These are phyloP conservation scores for Setipinna tenuifilis DNA, from an alignment of 2,797 vertebrate genomes.

Conservation along the genomic window DNA sequence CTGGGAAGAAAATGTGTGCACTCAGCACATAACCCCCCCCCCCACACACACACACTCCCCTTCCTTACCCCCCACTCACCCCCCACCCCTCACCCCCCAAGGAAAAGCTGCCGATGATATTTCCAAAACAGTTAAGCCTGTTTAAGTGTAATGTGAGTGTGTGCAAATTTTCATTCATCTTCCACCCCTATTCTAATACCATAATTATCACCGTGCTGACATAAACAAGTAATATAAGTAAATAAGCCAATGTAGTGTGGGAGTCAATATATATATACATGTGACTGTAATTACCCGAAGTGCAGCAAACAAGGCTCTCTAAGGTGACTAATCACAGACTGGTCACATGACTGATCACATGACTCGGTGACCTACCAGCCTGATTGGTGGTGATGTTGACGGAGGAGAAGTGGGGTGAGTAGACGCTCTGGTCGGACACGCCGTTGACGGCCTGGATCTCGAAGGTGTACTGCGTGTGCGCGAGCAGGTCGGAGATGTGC, in stretches of 20 bases:
- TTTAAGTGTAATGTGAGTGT: neutral
- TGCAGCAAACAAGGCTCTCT: too few species aligned
- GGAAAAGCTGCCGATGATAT: neutral
- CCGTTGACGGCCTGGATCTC: conserved; percentile 94
- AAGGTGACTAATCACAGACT: too few species aligned
- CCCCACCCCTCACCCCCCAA: neutral
- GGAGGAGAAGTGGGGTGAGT: conserved; percentile 85
- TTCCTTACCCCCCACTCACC: too few species aligned
- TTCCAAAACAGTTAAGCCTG: neutral
- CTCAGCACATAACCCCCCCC: neutral
- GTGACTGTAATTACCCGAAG: too few species aligned
- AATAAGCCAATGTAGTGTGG: neutral
- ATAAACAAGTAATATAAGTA: neutral
- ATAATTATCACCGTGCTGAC: neutral
- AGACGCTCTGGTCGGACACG: conserved; percentile 92
- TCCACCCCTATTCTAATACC: neutral
- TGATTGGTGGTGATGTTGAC: conserved; percentile 99
- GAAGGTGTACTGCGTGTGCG: conserved; percentile 95
- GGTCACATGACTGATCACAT: too few species aligned
- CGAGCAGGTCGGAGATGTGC: conserved; percentile 90
- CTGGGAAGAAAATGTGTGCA: conserved; percentile 23
- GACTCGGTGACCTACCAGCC: conserved; percentile 79
- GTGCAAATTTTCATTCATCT: neutral
- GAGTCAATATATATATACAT: too few species aligned
- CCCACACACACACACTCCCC: neutral